Conservation (phyloP, 1,140 invertebrate genomes). For the Phthorimaea operculella region DNA sequence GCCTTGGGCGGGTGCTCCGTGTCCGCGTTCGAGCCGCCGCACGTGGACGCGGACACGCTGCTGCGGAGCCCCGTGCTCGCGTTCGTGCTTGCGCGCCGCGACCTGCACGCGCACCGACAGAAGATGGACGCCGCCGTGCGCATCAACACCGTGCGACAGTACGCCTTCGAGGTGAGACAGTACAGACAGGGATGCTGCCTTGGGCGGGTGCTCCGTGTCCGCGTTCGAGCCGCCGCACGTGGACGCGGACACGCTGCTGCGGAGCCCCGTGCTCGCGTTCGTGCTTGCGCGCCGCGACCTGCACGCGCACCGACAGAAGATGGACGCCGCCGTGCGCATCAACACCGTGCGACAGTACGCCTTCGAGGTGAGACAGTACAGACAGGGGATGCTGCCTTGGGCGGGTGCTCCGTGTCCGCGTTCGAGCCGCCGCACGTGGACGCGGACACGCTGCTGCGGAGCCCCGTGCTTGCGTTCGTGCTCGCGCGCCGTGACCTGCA, state of each 20-base stretch:
- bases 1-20: too few relatives aligned
- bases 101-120: conserved; percentile 40
- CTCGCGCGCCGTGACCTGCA: conserved; percentile 42
- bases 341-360: conserved; percentile 60
- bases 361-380: conserved; percentile 58
- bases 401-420: conserved; percentile 44
- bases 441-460: conserved; percentile 33
- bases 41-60: conserved; percentile 34
- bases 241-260: conserved; percentile 36
- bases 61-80: conserved; percentile 46
- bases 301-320: conserved; percentile 40
- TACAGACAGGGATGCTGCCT: too few relatives aligned
- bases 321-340: conserved; percentile 53
- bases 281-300: conserved; percentile 45
- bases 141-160: conserved; percentile 55
- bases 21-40: conserved; percentile 42
- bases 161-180: conserved; percentile 52
- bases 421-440: conserved; percentile 43
- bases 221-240: conserved; percentile 43
- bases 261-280: conserved; percentile 47
- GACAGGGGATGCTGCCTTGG: too few relatives aligned
- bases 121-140: conserved; percentile 56
- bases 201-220: too few relatives aligned
- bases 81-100: conserved; percentile 45
- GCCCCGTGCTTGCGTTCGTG: conserved; percentile 53